Evolutionary conservation across 2,113 vertebrate species (phyloP).

Genomic region (Circaetus gallicus): DNA sequence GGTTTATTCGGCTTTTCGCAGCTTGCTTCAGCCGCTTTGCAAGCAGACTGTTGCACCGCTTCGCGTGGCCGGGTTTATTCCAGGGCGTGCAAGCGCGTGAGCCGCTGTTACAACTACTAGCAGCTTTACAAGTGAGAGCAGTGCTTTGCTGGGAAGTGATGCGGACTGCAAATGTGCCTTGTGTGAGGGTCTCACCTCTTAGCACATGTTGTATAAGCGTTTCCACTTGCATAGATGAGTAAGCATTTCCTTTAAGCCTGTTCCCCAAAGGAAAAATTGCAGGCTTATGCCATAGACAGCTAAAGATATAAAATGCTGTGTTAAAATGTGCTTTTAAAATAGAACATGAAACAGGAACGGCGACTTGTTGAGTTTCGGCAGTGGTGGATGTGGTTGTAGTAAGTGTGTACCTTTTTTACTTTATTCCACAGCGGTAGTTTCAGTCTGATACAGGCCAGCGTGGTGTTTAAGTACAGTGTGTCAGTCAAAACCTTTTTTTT

Average conservation of each 20-base stretch:
- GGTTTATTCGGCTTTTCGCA: background rate
- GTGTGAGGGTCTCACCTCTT: background rate
- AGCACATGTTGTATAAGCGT: background rate
- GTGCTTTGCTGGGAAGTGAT: background rate
- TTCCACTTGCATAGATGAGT: background rate
- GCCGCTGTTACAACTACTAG: background rate
- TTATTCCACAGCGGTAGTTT: background rate
- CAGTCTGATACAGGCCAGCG: background rate
- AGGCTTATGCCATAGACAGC: background rate
- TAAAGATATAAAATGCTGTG: background rate
- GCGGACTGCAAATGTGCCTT: background rate
- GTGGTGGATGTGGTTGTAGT: background rate
- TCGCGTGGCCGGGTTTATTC: accelerated
- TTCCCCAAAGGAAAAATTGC: background rate
- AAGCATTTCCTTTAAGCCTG: background rate
- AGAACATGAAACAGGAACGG: background rate
- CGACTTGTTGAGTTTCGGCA: background rate
- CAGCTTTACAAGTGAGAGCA: background rate
- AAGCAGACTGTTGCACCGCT: background rate
- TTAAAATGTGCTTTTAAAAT: background rate
- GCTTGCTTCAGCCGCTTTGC: background rate
- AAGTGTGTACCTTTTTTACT: background rate
- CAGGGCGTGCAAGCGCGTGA: accelerated
- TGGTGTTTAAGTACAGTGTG: accelerated
- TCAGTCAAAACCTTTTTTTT: background rate